Percentiles rank a stretch among this genome's conserved stretches.
phyloP scores from a whole-genome alignment of 2,888 invertebrate genomes.

The Erpobdella octoculata region DNA sequence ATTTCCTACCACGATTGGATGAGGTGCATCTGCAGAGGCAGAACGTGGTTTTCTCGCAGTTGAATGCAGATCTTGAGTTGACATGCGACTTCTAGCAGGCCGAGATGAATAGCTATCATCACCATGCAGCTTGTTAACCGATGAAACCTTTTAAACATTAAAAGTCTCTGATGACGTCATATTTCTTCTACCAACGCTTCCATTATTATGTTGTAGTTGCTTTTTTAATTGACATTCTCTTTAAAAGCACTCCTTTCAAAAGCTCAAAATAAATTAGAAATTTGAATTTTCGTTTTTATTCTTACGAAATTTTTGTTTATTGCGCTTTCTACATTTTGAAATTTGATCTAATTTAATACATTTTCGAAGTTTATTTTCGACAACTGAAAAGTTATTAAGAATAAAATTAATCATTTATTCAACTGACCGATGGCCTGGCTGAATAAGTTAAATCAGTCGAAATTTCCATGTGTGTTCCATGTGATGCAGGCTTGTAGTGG shows the following conservation, averaged over 20 bases:
- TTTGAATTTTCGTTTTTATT: not conserved
- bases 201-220: no score
- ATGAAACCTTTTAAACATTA: no score
- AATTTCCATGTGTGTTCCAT: not conserved
- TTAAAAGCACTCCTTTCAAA: not conserved
- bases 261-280: not conserved
- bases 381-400: no score
- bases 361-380: not conserved
- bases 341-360: not conserved
- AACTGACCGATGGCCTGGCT: not conserved
- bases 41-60: slow-evolving; percentile 1
- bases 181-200: no score
- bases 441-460: not conserved
- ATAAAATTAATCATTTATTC: not conserved
- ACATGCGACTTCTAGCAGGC: not conserved
- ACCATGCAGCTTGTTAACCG: not conserved
- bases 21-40: not conserved
- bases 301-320: no score
- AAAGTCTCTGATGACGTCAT: no score
- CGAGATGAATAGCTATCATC: not conserved
- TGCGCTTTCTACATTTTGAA: no score
- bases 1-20: not conserved
- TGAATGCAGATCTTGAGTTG: not conserved
- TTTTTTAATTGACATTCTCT: not conserved
- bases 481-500: not conserved